A percentile compares a stretch with the other conserved stretches of the same genome.
Conservation (phyloP, 2,113 vertebrate species). For the Thomomys bottae region DNA sequence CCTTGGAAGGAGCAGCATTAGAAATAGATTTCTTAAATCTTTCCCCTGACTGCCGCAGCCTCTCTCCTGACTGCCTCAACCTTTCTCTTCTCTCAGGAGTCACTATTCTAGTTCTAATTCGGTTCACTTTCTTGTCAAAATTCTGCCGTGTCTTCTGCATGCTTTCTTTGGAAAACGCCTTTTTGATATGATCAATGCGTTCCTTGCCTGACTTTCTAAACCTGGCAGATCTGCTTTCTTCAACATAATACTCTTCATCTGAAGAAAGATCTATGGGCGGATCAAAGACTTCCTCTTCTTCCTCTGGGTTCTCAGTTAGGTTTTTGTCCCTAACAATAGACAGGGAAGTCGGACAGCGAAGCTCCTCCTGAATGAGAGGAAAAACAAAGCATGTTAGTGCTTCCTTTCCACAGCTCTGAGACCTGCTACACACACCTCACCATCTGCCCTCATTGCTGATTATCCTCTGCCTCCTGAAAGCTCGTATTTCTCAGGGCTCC, state of each 20-base stretch:
- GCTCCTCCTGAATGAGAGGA: slow-evolving; percentile 89
- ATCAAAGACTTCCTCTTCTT: slow-evolving; percentile 86
- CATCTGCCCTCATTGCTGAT: background rate
- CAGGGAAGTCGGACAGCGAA: slow-evolving; percentile 91
- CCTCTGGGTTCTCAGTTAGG: slow-evolving; percentile 81
- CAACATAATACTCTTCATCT: slow-evolving; percentile 94
- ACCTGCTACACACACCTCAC: background rate
- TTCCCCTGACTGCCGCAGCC: slow-evolving; percentile 92
- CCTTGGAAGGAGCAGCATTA: slow-evolving; percentile 92
- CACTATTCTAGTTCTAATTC: slow-evolving; percentile 95
- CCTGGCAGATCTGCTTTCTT: slow-evolving; percentile 90
- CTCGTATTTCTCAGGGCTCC: background rate
- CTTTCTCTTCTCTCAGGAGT: slow-evolving; percentile 94
- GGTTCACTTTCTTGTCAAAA: slow-evolving; percentile 93
- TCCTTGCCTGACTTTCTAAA: slow-evolving; percentile 94
- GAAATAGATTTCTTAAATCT: slow-evolving; percentile 94
- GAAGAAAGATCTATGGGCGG: slow-evolving; percentile 95
- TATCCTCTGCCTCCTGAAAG: background rate
- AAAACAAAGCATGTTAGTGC: slow-evolving; percentile 55
- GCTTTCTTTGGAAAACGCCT: slow-evolving; percentile 96
- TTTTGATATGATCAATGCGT: slow-evolving; percentile 94
- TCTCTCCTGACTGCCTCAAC: slow-evolving; percentile 92
- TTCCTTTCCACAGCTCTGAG: background rate
- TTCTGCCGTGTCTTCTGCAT: slow-evolving; percentile 95
- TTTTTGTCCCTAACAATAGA: slow-evolving; percentile 89